A percentile compares a stretch with the other conserved stretches of the same genome.
Conservation (phyloP, 2,888 invertebrate species). For the Altica lythri region DNA sequence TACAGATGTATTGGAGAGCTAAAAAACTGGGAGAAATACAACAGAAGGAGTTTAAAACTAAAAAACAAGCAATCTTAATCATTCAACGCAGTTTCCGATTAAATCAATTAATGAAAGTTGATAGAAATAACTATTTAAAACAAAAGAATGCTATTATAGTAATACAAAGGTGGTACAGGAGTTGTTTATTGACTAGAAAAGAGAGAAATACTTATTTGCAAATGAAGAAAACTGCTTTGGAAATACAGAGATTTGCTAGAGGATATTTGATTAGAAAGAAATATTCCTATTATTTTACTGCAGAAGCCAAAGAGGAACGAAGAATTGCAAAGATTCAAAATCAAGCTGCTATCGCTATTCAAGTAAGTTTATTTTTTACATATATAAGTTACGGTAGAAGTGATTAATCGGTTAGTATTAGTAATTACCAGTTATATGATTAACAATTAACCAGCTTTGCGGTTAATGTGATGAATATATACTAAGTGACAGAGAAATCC, state of each 20-base stretch:
- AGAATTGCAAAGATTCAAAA: conserved; percentile 52
- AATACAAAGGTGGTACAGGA: conserved; percentile 33
- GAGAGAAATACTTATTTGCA: conserved; percentile 1
- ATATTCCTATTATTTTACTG: conserved; percentile 39
- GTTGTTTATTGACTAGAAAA: conserved; percentile 8
- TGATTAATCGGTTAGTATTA: too few relatives aligned
- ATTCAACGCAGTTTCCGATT: conserved; percentile 44
- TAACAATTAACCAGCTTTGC: too few relatives aligned
- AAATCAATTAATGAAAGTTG: not conserved
- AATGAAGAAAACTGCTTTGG: conserved; percentile 30
- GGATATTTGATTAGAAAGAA: conserved; percentile 45
- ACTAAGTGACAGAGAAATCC: too few relatives aligned
- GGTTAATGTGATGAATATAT: too few relatives aligned
- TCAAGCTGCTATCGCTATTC: conserved; percentile 68
- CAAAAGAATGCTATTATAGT: conserved; percentile 25
- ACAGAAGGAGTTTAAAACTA: conserved; percentile 36
- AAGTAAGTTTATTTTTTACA: conserved; percentile 55
- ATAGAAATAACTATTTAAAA: conserved; percentile 16
- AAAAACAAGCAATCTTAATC: conserved; percentile 32
- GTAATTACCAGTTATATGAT: too few relatives aligned
- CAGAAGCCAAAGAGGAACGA: conserved; percentile 52
- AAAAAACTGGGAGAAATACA: conserved; percentile 32
- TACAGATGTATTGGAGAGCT: conserved; percentile 45
- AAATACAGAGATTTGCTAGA: conserved; percentile 54
- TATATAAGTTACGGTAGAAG: too few relatives aligned